phyloP scores from a whole-genome alignment of 2,797 vertebrate species.

The Gymnoscopelus braueri region DNA sequence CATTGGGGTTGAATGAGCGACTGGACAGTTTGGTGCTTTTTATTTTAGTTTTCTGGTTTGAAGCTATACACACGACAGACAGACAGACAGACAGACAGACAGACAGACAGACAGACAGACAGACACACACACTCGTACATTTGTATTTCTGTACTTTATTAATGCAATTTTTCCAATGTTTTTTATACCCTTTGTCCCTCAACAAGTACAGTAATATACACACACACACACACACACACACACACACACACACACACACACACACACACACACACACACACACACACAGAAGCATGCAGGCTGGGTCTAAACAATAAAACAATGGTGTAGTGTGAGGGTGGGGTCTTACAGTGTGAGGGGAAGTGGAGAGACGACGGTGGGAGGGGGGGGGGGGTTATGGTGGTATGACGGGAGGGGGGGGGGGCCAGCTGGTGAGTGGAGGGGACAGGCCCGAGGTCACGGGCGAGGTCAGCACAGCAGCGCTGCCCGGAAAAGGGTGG shows the following conservation, averaged over 20 bases:
- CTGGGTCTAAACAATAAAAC: slow-evolving; percentile 31
- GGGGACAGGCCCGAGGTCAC: too few relatives aligned
- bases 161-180: too few relatives aligned
- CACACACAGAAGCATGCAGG: slow-evolving; percentile 10
- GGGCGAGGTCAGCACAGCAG: too few relatives aligned
- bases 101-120: too few relatives aligned
- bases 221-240: slow-evolving; percentile 2
- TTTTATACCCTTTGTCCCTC: background rate
- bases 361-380: too few relatives aligned
- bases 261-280: slow-evolving; percentile 8
- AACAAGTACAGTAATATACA: background rate
- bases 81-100: too few relatives aligned
- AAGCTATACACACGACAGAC: slow-evolving; percentile 10
- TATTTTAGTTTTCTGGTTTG: slow-evolving; percentile 1
- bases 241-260: slow-evolving; percentile 11
- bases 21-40: background rate
- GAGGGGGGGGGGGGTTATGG: too few relatives aligned
- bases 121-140: slow-evolving; percentile 8
- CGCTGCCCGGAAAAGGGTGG: too few relatives aligned
- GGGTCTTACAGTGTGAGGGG: too few relatives aligned
- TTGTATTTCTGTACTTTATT: slow-evolving; percentile 13
- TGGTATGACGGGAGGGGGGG: too few relatives aligned
- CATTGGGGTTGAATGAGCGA: background rate
- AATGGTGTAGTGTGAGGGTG: too few relatives aligned
- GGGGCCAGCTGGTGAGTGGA: too few relatives aligned